Base-by-base conservation (phyloP, 2,797 vertebrate species). In the Lepus townsendii region DNA sequence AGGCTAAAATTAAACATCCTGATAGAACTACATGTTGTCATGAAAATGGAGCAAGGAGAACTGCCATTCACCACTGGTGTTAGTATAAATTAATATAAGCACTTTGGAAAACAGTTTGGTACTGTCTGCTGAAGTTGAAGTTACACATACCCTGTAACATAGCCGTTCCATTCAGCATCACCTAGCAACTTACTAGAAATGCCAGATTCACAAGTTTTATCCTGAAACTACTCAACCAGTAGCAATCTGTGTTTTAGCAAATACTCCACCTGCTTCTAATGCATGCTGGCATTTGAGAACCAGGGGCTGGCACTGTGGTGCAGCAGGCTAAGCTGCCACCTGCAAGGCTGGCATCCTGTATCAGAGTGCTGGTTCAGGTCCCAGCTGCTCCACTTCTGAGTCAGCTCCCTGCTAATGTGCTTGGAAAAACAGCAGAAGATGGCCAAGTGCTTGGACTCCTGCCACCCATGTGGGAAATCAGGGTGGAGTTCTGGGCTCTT, bases 1-100 rank as follows among this genome's bases (percentile, higher is more conserved):
- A 63, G 77, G 83, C 72, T 90, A 24, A 95, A 90, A 60, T 52
- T 52, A 90, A 95, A 65, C 17, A 76, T 17, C 13, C 30, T 83
- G 69, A 57, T 19, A 54, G 50, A 30, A 78, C 26, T 30, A n/a
- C 35, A 20, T 14, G 5, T 26, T 66, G 77, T 7, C 47, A 50
- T 32, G 83, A 83, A 73, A 76, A 76, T 2, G 24, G 5, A 68
- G n/a, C 68, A 42, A 68, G 32, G 54, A 66, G 76, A 95, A 54
- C n/a, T 35, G 22, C 12, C 60, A 30, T 65, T 82, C 65, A 66
- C 47, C 47, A 72, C 24, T 19, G 52, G 30, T 38, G 42, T 54
- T 83, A 76, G 4, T 35, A 69, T 14, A 32, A 52, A 84, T n/a
- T 38, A 50, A 32, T 3, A 32, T 42, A 63, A 52, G n/a, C 47